Conservation (phyloP, 2,797 vertebrate genomes). For the Limosa lapponica region DNA sequence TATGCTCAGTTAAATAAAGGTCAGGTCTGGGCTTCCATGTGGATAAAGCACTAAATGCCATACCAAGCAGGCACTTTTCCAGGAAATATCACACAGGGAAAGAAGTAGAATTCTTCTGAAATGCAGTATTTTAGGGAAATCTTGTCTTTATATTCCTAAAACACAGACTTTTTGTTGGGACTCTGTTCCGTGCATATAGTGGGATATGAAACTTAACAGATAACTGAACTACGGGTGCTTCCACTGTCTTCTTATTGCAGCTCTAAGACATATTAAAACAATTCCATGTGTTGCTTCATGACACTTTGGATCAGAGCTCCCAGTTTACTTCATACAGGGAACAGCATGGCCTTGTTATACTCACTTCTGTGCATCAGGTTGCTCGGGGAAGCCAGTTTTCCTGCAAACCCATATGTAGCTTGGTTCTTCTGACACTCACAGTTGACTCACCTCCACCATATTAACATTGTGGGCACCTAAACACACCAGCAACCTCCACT, state of each 20-base stretch:
- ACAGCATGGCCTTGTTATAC: neutral
- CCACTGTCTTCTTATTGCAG: neutral
- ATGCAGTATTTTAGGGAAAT: neutral
- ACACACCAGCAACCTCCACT: neutral
- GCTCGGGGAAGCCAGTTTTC: neutral
- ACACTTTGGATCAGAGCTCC: neutral
- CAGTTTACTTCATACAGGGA: neutral
- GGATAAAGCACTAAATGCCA: neutral
- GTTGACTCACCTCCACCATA: neutral
- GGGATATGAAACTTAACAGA: neutral
- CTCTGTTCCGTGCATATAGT: neutral
- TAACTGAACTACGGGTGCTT: neutral
- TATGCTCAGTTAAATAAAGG: neutral
- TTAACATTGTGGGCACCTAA: neutral
- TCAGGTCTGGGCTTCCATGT: neutral
- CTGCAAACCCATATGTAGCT: neutral
- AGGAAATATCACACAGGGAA: neutral
- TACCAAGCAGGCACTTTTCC: neutral
- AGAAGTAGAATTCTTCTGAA: neutral
- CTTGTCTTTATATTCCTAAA: neutral
- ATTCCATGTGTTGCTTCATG: neutral
- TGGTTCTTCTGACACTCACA: neutral
- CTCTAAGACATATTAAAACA: neutral
- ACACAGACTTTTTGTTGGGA: neutral
- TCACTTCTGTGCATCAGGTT: neutral